phyloP scores from a whole-genome alignment of 2,113 vertebrate species.

The Eptesicus fuscus region DNA sequence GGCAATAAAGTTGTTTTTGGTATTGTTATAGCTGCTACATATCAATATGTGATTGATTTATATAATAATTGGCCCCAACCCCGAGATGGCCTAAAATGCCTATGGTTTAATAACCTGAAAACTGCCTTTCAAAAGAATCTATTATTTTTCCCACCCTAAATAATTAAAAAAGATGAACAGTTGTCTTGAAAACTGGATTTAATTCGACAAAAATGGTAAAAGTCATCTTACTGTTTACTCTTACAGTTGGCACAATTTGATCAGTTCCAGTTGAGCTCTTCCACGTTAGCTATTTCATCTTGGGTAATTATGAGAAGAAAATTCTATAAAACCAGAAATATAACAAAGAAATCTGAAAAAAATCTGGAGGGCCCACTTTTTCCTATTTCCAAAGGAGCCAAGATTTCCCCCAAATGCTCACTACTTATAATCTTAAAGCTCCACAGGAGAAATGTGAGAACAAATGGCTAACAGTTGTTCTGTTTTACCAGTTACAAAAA shows the following conservation, averaged over 20 bases:
- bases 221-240: neutral
- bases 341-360: neutral
- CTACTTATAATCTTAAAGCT: neutral
- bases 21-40: neutral
- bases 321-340: slow-evolving; percentile 18
- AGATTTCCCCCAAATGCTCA: neutral
- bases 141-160: neutral
- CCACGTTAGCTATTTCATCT: neutral
- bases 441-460: slow-evolving; percentile 1
- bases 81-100: neutral
- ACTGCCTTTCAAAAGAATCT: neutral
- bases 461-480: neutral
- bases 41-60: neutral
- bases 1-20: neutral
- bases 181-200: neutral
- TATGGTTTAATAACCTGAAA: neutral
- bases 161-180: neutral
- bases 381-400: neutral
- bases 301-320: neutral
- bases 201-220: neutral
- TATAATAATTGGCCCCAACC: neutral
- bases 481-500: neutral
- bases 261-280: neutral
- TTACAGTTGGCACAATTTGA: neutral
- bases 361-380: neutral